Evolutionary conservation across 2,888 invertebrate genomes (phyloP), one percentile per base, ranked within the genome.

Genomic region (Incurvaria masculella): DNA sequence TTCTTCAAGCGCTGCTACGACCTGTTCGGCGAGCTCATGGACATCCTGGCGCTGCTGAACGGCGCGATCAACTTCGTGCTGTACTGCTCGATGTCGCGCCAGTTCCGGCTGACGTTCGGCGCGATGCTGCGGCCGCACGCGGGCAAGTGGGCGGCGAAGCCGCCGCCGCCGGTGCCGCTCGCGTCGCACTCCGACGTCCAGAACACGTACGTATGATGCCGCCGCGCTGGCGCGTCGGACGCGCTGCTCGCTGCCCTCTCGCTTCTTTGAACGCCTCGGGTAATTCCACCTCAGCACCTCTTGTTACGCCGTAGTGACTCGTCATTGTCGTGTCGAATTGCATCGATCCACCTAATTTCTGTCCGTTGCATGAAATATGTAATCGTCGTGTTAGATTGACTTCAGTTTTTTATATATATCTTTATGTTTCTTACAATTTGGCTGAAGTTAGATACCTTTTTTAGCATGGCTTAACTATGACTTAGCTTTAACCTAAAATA

Each of bases 21-120:
- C 53, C 78, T 86, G 41, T 86, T 91, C 53, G 92, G 92, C 1
- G 95, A 95, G 64, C 68, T 94, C 48, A 89, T 95, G 87, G 95
- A 97, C 69, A 86, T 94, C 47, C 72, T 95, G 63, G 95, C 96
- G 0, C 81, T 97, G 42, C 80, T 94, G 52, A 97, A 96, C 68
- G 93, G 94, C 2, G 91, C 94, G 5, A 90, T 96, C 55, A 97
- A 96, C 72, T 97, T 97, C 65, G 90, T 96, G 48, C 81, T 97
- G 21, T 97, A 96, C 66, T 96, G 95, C 63, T 84, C 91, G 42
- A 97, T 97, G 96, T 94, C 94, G 53, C 83, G 91, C 53, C 95
- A 96, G 80, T 97, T 97, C 68, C 83, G 96, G 2, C 72, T 69
- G 67, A 75, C 76, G 18, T 78, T 78, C 51, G 68, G 76, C 2